Conservation (phyloP, 2,797 vertebrate genomes). For the Harpagifer antarcticus region DNA sequence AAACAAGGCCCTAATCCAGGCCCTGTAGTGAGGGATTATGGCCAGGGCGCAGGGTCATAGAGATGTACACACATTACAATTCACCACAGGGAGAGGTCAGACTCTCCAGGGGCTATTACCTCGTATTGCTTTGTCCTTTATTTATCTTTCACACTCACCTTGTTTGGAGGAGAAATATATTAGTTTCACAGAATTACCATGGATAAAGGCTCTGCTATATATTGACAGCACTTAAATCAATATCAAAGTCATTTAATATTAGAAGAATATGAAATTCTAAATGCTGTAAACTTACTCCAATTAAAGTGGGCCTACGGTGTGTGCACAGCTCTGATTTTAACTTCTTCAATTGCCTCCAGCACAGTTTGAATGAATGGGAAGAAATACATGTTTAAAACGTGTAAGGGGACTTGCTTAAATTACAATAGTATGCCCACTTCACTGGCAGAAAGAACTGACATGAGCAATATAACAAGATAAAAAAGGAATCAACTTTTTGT, state of each 20-base stretch:
- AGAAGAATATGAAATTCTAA: conserved; percentile 15
- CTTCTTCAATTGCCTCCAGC: background rate
- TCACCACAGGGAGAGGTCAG: conserved; percentile 61
- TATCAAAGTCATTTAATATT: conserved; percentile 46
- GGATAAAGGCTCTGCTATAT: conserved; percentile 25
- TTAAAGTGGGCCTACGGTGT: background rate
- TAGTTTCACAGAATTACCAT: conserved; percentile 42
- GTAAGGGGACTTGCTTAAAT: background rate
- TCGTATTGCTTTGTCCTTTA: conserved; percentile 66
- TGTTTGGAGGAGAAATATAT: conserved; percentile 66
- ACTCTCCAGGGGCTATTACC: conserved; percentile 62
- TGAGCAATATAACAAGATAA: background rate
- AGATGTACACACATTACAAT: conserved; percentile 58
- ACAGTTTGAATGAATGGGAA: conserved; percentile 9
- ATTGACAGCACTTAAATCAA: conserved; percentile 34
- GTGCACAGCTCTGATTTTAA: background rate
- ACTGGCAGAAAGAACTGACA: background rate
- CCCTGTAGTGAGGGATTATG: conserved; percentile 77
- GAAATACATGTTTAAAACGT: background rate
- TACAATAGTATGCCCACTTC: background rate
- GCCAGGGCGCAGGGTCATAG: conserved; percentile 57
- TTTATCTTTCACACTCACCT: conserved; percentile 68
- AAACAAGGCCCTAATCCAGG: conserved; percentile 77
- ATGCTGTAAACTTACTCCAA: background rate
- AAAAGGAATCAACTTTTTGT: background rate